These are phyloP conservation scores for Spodoptera frugiperda DNA, from an alignment of 1,140 invertebrate genomes.

Conservation along the genomic window DNA sequence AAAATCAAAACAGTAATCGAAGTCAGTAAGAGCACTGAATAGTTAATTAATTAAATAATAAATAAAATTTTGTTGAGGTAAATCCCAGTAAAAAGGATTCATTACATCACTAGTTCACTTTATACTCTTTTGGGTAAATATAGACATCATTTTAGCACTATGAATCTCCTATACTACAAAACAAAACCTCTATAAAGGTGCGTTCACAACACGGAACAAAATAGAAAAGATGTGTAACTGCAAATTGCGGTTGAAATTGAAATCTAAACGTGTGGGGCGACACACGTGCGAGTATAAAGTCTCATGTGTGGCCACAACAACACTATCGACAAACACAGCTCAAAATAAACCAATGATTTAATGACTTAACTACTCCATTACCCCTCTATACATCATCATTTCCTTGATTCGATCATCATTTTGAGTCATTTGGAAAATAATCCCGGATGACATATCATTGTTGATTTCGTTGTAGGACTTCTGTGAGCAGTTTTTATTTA, in stretches of 20 bases:
- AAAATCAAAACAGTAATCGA: neutral
- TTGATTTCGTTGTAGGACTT: too few relatives aligned
- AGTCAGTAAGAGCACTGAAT: too few relatives aligned
- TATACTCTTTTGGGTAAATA: too few relatives aligned
- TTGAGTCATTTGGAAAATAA: neutral
- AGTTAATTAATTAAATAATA: too few relatives aligned
- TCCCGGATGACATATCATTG: too few relatives aligned
- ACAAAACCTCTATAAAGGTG: neutral
- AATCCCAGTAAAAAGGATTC: too few relatives aligned
- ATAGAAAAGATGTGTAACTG: neutral
- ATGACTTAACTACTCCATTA: constrained; percentile 1
- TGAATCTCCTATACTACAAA: neutral
- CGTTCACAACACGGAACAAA: neutral
- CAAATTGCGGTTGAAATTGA: constrained; percentile 24
- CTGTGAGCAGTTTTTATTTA: too few relatives aligned
- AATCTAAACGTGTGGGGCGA: constrained; percentile 1
- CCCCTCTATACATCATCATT: neutral
- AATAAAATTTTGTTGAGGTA: too few relatives aligned
- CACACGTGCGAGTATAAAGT: constrained; percentile 8
- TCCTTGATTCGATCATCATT: constrained; percentile 2
- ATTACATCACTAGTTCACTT: too few relatives aligned
- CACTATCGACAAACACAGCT: constrained; percentile 27
- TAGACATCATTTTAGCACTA: too few relatives aligned
- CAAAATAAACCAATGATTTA: constrained; percentile 18
- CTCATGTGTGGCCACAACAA: constrained; percentile 5